Evolutionary conservation across 2,113 vertebrate species (phyloP).

Genomic region (Lethenteron reissneri): DNA sequence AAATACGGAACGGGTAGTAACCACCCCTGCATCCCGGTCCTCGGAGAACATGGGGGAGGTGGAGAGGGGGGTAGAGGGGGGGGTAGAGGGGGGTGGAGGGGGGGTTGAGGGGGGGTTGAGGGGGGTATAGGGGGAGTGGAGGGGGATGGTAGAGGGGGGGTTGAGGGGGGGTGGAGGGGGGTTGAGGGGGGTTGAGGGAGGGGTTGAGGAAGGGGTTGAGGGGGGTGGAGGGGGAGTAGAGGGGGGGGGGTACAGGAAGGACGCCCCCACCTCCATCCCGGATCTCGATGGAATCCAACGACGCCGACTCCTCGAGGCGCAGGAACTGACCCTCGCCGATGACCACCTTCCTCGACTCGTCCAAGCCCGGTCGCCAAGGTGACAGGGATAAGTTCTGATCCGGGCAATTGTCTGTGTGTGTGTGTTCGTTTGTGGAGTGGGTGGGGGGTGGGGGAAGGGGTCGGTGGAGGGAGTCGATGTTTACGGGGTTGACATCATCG

Average conservation of each 20-base stretch:
- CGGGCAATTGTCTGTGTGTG: slow-evolving; percentile 13
- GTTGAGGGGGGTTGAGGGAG: not conserved
- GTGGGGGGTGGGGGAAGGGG: no score
- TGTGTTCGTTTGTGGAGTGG: no score
- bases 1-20: not conserved
- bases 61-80: not conserved
- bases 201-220: not conserved
- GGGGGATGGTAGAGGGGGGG: not conserved
- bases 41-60: not conserved
- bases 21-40: not conserved
- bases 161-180: not conserved
- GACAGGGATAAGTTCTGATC: slow-evolving; percentile 8
- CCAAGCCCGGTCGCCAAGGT: slow-evolving; percentile 15
- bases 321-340: slow-evolving; percentile 14
- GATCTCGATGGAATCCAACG: slow-evolving; percentile 13
- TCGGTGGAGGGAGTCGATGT: no score
- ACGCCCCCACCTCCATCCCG: slow-evolving; percentile 14
- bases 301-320: slow-evolving; percentile 16
- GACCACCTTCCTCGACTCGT: slow-evolving; percentile 12
- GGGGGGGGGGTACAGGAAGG: not conserved
- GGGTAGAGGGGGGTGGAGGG: not conserved
- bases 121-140: not conserved
- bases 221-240: not conserved
- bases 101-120: not conserved
- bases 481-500: no score